Evolutionary conservation across 2,797 vertebrate genomes (phyloP).

Genomic region (Lithobates pipiens): DNA sequence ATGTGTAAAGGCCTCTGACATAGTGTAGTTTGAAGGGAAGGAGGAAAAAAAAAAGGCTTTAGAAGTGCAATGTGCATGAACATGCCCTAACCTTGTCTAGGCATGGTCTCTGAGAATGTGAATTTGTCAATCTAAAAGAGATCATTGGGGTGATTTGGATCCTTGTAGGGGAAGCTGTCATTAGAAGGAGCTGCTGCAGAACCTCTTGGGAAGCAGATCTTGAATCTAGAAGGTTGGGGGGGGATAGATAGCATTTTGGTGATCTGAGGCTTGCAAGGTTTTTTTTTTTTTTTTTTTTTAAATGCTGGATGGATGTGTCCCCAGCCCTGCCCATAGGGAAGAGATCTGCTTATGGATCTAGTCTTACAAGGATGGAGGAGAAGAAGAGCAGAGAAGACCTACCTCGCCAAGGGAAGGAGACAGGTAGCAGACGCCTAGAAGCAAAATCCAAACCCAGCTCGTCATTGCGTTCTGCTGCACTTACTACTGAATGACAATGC

Average conservation of each 20-base stretch:
- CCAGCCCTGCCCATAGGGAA: constrained; percentile 38
- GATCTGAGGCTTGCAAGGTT: neutral
- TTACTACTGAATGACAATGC: constrained; percentile 78
- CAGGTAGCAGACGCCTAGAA: constrained; percentile 91
- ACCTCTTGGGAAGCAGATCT: constrained; percentile 11
- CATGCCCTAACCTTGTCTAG: constrained; percentile 54
- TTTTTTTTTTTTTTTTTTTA: too few species aligned
- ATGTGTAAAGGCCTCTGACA: constrained; percentile 27
- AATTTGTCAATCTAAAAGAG: neutral
- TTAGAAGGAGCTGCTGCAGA: constrained; percentile 17
- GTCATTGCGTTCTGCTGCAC: constrained; percentile 91
- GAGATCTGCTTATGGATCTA: neutral
- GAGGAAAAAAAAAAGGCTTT: constrained; percentile 14
- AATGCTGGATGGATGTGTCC: too few species aligned
- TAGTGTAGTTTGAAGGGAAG: constrained; percentile 1
- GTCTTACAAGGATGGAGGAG: neutral
- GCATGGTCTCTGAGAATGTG: constrained; percentile 49
- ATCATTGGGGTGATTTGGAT: neutral
- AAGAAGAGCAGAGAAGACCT: constrained; percentile 66
- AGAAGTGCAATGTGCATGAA: constrained; percentile 53
- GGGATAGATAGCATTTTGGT: neutral
- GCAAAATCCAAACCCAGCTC: constrained; percentile 86
- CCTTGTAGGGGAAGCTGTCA: constrained; percentile 4
- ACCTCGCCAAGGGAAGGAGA: constrained; percentile 89
- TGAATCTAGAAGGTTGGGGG: neutral